A percentile compares a stretch with the other conserved stretches of the same genome.
These are phyloP conservation scores for Hoplodrina blanda DNA, from an alignment of 2,888 invertebrate genomes.

Conservation along the genomic window DNA sequence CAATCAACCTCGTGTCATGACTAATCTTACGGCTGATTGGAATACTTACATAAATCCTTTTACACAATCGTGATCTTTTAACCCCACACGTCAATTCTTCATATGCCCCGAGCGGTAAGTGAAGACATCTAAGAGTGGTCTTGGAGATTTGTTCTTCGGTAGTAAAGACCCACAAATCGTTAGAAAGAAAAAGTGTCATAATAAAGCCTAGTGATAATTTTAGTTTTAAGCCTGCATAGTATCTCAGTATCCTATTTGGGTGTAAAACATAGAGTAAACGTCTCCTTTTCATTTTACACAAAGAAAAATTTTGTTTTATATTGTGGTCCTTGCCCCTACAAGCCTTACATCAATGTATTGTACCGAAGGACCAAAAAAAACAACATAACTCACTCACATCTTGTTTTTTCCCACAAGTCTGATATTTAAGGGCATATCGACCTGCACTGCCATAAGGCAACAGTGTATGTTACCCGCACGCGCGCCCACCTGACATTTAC, in stretches of 20 bases:
- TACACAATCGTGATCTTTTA: constrained; percentile 59
- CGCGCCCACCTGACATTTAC: constrained; percentile 67
- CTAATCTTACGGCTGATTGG: constrained; percentile 52
- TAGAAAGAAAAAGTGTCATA: background rate
- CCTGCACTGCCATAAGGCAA: constrained; percentile 56
- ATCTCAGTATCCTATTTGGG: background rate
- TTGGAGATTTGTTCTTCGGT: constrained; percentile 7
- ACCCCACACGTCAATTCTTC: constrained; percentile 58
- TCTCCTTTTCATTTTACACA: background rate
- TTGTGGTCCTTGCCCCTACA: background rate
- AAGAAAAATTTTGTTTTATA: background rate
- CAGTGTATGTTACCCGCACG: constrained; percentile 60
- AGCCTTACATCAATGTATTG: constrained; percentile 10
- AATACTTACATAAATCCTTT: constrained; percentile 59
- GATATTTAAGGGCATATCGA: constrained; percentile 57
- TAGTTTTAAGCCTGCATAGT: background rate
- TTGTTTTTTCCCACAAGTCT: constrained; percentile 42
- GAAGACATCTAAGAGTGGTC: constrained; percentile 2
- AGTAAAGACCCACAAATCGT: background rate
- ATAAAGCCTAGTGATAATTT: too few species aligned
- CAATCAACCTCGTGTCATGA: constrained; percentile 48
- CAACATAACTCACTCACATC: constrained; percentile 1
- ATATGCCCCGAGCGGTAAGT: constrained; percentile 51
- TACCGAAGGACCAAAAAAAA: constrained; percentile 25
- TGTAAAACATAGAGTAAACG: background rate